phyloP scores from a whole-genome alignment of 2,113 vertebrate genomes.

The Anoura caudifer region DNA sequence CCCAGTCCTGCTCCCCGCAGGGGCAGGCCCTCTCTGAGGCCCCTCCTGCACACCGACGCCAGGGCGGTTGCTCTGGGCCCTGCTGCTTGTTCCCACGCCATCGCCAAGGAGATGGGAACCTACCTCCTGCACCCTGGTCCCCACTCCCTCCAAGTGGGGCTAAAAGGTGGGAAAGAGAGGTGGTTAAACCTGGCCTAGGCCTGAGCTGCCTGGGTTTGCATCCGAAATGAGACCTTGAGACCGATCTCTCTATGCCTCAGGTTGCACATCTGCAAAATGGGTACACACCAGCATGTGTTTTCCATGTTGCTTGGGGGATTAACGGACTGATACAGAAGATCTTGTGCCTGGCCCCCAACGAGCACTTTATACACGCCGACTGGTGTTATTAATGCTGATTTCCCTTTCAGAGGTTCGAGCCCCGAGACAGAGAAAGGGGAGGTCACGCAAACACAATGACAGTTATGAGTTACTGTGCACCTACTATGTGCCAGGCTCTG shows the following conservation, averaged over 20 bases:
- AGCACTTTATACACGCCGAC: not conserved
- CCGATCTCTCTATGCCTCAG: not conserved
- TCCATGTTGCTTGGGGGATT: not conserved
- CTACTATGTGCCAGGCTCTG: not conserved
- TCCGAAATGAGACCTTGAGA: not conserved
- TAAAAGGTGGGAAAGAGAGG: not conserved
- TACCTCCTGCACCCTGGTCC: not conserved
- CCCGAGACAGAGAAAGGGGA: not conserved
- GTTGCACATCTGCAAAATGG: not conserved
- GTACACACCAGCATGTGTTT: accelerated
- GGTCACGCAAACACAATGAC: not conserved
- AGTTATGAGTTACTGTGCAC: not conserved
- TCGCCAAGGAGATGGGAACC: not conserved
- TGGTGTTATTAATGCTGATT: too few species aligned
- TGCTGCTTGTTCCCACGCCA: accelerated
- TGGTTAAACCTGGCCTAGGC: not conserved
- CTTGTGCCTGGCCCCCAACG: accelerated
- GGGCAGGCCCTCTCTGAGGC: not conserved
- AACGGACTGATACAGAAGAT: not conserved
- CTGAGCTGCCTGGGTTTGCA: not conserved
- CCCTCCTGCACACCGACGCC: accelerated
- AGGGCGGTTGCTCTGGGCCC: too few species aligned
- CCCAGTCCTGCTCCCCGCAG: not conserved
- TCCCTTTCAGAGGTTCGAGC: not conserved
- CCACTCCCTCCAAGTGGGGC: too few species aligned